Evolutionary conservation across 2,888 invertebrate genomes (phyloP).

Genomic region (Eudasyphora cyanicolor): DNA sequence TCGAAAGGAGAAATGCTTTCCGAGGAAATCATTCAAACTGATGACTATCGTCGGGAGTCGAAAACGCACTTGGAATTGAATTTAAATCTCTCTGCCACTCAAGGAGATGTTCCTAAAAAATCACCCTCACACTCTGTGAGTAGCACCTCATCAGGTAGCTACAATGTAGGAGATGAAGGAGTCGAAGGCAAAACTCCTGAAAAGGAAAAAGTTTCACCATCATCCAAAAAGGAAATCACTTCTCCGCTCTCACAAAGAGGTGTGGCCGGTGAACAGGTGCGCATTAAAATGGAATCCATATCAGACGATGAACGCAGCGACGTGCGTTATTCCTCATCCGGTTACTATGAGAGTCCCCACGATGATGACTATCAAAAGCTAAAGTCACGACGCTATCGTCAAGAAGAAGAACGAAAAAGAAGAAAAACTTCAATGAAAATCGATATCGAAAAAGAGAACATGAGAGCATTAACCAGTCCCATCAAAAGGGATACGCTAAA

Average conservation of each 20-base stretch:
- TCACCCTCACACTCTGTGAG: conserved; percentile 82
- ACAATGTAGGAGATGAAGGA: conserved; percentile 79
- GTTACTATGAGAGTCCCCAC: conserved; percentile 87
- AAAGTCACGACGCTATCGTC: conserved; percentile 81
- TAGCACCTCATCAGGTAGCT: conserved; percentile 83
- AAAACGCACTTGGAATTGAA: conserved; percentile 57
- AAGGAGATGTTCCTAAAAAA: conserved; percentile 69
- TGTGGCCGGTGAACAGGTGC: conserved; percentile 43
- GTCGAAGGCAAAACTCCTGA: conserved; percentile 66
- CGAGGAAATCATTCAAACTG: conserved; percentile 82
- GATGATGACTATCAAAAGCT: conserved; percentile 81
- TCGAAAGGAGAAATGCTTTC: conserved; percentile 86
- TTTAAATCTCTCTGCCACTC: conserved; percentile 58
- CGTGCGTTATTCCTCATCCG: conserved; percentile 86
- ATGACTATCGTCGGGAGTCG: conserved; percentile 50
- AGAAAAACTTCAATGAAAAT: conserved; percentile 89
- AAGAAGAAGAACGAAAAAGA: conserved; percentile 86
- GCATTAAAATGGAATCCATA: conserved; percentile 82
- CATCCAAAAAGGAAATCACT: conserved; percentile 59
- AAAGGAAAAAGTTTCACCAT: neutral
- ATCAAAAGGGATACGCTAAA: conserved; percentile 74
- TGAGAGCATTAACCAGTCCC: conserved; percentile 81
- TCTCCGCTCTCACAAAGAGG: conserved; percentile 33
- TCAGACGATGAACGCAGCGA: conserved; percentile 87
- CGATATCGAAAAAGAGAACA: conserved; percentile 85